phyloP scores from a whole-genome alignment of 2,797 vertebrate genomes.

The Ateles fusciceps region DNA sequence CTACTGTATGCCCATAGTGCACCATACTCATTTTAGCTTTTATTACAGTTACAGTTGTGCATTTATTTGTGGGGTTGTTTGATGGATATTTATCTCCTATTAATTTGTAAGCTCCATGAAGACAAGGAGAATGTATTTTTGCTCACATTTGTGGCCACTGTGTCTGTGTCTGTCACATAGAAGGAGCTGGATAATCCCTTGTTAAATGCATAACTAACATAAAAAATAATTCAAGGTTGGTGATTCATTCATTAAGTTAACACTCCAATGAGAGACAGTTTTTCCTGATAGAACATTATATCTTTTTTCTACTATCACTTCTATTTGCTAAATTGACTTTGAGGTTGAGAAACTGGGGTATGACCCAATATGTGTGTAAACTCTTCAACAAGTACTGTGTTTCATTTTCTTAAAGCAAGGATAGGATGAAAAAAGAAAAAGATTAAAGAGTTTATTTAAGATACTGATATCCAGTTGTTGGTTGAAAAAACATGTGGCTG shows the following conservation, averaged over 20 bases:
- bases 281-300: background rate
- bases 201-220: background rate
- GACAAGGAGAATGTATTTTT: background rate
- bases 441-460: background rate
- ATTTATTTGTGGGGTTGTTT: background rate
- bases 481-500: background rate
- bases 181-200: background rate
- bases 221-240: background rate
- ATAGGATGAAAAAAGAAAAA: slow-evolving; percentile 3
- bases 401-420: background rate
- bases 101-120: background rate
- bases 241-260: background rate
- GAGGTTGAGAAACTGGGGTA: background rate
- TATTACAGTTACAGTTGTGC: background rate
- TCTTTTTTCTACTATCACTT: background rate
- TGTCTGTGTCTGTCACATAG: background rate
- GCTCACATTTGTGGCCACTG: background rate
- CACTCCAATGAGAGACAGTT: background rate
- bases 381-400: background rate
- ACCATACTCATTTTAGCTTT: background rate
- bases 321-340: slow-evolving; percentile 3
- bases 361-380: background rate
- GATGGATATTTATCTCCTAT: background rate
- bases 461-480: background rate
- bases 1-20: background rate